These are phyloP conservation scores for Triops cancriformis DNA, from an alignment of 1,140 invertebrate genomes.

Conservation along the genomic window DNA sequence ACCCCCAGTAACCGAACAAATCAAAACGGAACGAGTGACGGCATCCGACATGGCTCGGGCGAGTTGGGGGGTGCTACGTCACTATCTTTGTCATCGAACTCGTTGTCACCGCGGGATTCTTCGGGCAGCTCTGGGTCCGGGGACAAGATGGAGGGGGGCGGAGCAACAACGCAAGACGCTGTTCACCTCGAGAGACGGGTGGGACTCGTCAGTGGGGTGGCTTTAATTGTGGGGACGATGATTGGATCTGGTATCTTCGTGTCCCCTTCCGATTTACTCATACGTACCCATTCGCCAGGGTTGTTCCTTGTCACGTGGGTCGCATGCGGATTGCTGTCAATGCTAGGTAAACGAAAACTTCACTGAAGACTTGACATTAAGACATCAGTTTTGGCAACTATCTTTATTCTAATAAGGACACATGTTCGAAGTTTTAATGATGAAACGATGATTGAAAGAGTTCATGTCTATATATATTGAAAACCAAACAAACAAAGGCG, in stretches of 20 bases:
- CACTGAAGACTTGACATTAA: not conserved
- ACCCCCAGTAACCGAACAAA: not conserved
- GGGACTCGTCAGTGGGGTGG: slow-evolving; percentile 95
- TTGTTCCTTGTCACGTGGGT: slow-evolving; percentile 91
- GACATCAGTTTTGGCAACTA: not conserved
- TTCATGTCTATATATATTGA: not conserved
- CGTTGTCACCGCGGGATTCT: not conserved
- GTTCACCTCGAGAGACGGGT: slow-evolving; percentile 92
- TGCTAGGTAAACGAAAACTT: slow-evolving; percentile 58
- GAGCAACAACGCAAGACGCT: slow-evolving; percentile 84
- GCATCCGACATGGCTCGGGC: not conserved
- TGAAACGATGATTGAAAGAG: slow-evolving; percentile 6
- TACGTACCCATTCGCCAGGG: slow-evolving; percentile 75
- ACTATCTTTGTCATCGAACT: not conserved
- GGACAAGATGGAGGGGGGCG: slow-evolving; percentile 71
- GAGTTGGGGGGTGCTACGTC: not conserved
- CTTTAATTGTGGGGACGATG: slow-evolving; percentile 93
- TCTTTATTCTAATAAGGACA: not conserved
- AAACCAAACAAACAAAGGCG: slow-evolving; percentile 51
- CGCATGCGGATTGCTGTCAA: slow-evolving; percentile 78
- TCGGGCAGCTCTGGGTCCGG: slow-evolving; percentile 1
- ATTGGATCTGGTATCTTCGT: slow-evolving; percentile 72
- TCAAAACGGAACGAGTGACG: not conserved
- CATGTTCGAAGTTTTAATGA: not conserved
- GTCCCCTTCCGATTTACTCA: slow-evolving; percentile 85